Evolutionary conservation across 2,888 invertebrate genomes (phyloP), one percentile per base, ranked within the genome.

Genomic region (Pristionchus japonicus): DNA sequence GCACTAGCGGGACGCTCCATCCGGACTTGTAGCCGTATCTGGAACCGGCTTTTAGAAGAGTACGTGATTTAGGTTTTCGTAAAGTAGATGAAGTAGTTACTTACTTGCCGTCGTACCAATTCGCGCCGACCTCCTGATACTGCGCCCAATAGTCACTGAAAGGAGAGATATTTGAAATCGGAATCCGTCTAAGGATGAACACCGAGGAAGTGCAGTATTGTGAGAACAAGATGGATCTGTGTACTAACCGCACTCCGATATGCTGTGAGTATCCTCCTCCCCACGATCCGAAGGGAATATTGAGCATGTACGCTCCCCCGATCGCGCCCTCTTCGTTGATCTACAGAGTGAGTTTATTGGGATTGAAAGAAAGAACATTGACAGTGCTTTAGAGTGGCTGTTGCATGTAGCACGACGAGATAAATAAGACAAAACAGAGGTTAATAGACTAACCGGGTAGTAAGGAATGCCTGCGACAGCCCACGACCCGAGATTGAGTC

Each of bases 91-190:
- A 6, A 11, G 11, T 37, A 49, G 3, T 3, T 0, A 70, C 86
- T 86, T 90, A 92, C 88, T 92, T 92, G 77, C 92, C 92, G 57
- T 92, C 92, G 85, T 57, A 88, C 88, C 91, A 91, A 74, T 93
- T 93, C 9, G 92, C 93, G 37, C 93, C 93, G 37, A 91, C 90
- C 67, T 93, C 93, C 40, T 90, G 89, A 80, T 91, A 89, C 86
- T 93, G 92, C 23, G 92, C 92, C 93, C 93, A 93, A 89, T 93
- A 93, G 88, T 93, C 93, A 83, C 93, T 91, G 85, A 82, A 90
- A 90, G 15, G n/a, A 27, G 52, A 27, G 9, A 20, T 13, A 77
- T 77, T 17, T 40, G 7, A 20, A 70, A n/a, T 64, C 27, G 6
- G 27, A 27, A 17, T 27, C 27, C 1, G 27, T 27, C 43, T n/a